Evolutionary conservation across 2,113 vertebrate species (phyloP).

Genomic region (Pelmatolapia mariae): DNA sequence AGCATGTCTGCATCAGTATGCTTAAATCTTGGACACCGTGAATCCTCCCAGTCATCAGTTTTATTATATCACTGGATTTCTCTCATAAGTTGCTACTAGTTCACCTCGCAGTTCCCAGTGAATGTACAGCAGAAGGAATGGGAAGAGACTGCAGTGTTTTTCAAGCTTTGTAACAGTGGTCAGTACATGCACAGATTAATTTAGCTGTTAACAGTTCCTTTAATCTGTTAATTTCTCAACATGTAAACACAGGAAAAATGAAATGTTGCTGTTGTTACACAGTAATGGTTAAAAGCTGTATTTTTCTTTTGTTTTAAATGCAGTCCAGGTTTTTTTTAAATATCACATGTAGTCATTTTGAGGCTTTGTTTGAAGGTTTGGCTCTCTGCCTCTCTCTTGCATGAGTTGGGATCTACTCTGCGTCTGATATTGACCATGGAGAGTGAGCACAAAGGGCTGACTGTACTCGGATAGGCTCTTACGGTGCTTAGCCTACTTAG

Average conservation of each 20-base stretch:
- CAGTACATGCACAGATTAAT: background rate
- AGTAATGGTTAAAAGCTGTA: fast-evolving
- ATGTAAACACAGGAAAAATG: background rate
- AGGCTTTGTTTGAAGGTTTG: background rate
- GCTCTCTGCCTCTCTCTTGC: background rate
- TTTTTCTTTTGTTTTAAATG: background rate
- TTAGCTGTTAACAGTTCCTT: background rate
- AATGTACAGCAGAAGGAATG: background rate
- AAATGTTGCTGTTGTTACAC: background rate
- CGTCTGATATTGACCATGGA: background rate
- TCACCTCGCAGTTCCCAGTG: background rate
- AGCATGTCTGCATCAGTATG: background rate
- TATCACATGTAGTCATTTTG: background rate
- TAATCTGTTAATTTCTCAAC: background rate
- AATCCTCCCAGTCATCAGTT: background rate
- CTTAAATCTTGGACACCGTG: fast-evolving
- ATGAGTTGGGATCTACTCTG: background rate
- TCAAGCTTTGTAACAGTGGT: background rate
- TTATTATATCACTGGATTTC: background rate
- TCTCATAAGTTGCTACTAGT: background rate
- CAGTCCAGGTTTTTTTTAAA: background rate
- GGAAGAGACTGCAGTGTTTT: background rate
- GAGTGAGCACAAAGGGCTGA: background rate
- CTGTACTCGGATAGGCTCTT: background rate
- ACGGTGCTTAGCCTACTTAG: conserved; percentile 15